Conservation (phyloP, 2,888 invertebrate species). For the Oxytorus armatus region DNA sequence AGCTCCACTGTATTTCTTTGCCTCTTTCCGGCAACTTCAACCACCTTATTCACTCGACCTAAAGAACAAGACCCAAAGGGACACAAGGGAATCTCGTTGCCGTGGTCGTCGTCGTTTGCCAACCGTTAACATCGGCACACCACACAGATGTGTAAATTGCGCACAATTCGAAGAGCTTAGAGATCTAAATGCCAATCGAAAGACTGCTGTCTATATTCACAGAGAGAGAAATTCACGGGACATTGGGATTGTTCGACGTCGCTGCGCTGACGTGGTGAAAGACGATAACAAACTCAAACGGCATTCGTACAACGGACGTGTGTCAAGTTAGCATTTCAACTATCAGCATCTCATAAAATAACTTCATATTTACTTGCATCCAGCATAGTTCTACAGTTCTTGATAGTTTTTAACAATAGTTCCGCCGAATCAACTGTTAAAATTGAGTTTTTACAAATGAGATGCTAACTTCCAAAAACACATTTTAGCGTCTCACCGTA, state of each 20-base stretch:
- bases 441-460: no score
- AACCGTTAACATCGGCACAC: conserved; percentile 16
- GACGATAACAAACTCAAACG: no score
- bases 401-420: no score
- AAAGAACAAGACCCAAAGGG: conserved; percentile 1
- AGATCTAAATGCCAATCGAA: conserved; percentile 16
- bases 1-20: not conserved
- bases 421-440: no score
- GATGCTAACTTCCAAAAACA: no score
- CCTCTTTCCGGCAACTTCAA: conserved; percentile 21
- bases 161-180: conserved; percentile 27
- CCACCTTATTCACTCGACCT: conserved; percentile 42
- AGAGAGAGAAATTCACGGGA: conserved; percentile 1
- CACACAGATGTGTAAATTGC: conserved; percentile 39
- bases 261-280: conserved; percentile 2
- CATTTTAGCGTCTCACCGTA: no score
- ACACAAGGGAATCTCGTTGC: not conserved
- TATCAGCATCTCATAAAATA: no score
- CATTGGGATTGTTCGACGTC: conserved; percentile 33
- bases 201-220: not conserved
- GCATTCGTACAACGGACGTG: no score
- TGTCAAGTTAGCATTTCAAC: no score
- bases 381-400: no score
- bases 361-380: no score
- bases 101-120: conserved; percentile 19